Conservation (phyloP, 2,888 invertebrate genomes). For the Leptopterna dolabrata region DNA sequence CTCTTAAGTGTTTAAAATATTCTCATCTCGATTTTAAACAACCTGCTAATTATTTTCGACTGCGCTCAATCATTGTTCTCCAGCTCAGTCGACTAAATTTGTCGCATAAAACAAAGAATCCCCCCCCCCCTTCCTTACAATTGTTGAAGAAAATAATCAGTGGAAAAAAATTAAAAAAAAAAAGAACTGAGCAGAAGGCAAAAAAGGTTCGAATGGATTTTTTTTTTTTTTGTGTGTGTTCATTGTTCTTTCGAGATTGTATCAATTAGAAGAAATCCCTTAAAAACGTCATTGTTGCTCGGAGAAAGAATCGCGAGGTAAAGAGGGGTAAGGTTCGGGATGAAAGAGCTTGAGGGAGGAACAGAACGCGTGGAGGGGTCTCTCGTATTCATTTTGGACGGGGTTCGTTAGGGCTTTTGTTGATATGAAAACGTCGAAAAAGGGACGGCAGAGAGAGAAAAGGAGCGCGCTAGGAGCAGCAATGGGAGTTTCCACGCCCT, state of each 20-base stretch:
- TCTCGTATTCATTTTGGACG: slow-evolving; percentile 41
- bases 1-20: no score
- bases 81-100: not conserved
- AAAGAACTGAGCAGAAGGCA: not conserved
- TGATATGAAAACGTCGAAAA: not conserved
- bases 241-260: slow-evolving; percentile 53
- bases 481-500: not conserved
- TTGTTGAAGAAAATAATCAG: not conserved
- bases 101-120: slow-evolving; percentile 6
- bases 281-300: slow-evolving; percentile 52
- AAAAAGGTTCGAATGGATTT: not conserved
- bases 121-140: not conserved
- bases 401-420: slow-evolving; percentile 54
- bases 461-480: not conserved
- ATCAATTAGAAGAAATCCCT: slow-evolving; percentile 54
- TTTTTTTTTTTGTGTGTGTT: no score
- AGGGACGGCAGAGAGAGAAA: not conserved
- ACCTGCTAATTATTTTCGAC: not conserved
- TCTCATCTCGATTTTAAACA: not conserved
- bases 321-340: not conserved
- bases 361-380: slow-evolving; percentile 1
- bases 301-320: not conserved
- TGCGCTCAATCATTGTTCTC: not conserved
- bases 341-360: not conserved
- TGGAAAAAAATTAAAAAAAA: not conserved